A percentile compares a stretch with the other conserved stretches of the same genome.
phyloP scores from a whole-genome alignment of 37 sponge, comb jelly and placozoan species.

The Chondrilla cf. caribensis region DNA sequence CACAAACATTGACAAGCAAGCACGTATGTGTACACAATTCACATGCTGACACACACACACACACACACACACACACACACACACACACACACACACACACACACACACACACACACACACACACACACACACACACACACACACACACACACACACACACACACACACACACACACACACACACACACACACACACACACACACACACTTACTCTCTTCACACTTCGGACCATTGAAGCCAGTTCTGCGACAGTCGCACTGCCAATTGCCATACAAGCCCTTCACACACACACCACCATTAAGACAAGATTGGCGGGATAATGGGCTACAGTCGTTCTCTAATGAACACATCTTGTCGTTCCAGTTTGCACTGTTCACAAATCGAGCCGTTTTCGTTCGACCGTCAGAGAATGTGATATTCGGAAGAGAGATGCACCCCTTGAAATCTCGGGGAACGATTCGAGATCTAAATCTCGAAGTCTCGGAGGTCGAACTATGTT shows the following conservation, averaged over 20 bases:
- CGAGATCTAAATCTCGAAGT: neutral
- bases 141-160: neutral
- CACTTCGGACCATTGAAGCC: neutral
- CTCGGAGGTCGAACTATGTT: neutral
- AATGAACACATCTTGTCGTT: neutral
- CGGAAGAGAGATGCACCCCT: slow-evolving; percentile 1
- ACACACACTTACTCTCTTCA: neutral
- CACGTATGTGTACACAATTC: too few species aligned
- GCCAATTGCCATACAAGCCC: neutral
- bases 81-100: too few species aligned
- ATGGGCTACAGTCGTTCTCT: slow-evolving; percentile 1
- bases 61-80: too few species aligned
- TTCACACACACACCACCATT: neutral
- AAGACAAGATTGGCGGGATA: neutral
- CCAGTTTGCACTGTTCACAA: neutral
- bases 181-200: too few species aligned
- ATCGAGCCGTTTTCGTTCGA: neutral
- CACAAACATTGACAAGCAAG: too few species aligned
- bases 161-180: too few species aligned
- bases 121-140: too few species aligned
- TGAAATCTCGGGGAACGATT: neutral
- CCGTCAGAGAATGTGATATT: neutral
- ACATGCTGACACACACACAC: too few species aligned
- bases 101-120: too few species aligned
- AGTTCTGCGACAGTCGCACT: neutral